Evolutionary conservation across 2,888 invertebrate species (phyloP).

Genomic region (Tipula lateralis): DNA sequence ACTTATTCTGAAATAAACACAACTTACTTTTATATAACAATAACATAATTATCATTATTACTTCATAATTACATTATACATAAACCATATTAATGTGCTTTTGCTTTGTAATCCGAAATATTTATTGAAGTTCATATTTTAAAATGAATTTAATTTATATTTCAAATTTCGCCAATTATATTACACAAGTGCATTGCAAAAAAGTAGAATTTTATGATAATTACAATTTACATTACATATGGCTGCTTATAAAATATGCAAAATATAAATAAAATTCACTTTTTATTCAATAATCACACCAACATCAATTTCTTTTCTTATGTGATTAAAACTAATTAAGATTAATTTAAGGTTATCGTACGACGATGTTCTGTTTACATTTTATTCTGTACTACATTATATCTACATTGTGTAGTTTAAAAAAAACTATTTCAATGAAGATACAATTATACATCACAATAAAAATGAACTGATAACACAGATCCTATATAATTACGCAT

Average conservation of each 20-base stretch:
- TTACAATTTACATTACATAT: too few species aligned
- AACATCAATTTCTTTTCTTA: not conserved
- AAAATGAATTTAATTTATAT: too few species aligned
- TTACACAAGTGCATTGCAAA: too few species aligned
- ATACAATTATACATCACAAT: not conserved
- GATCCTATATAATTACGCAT: not conserved
- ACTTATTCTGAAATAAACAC: too few species aligned
- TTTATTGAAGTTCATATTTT: too few species aligned
- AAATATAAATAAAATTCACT: not conserved
- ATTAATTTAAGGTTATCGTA: not conserved
- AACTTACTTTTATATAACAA: too few species aligned
- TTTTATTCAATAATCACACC: not conserved
- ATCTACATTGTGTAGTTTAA: not conserved
- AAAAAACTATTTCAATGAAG: not conserved
- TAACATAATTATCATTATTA: too few species aligned
- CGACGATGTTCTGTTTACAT: not conserved
- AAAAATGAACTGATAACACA: not conserved
- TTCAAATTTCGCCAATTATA: too few species aligned
- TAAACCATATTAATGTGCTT: too few species aligned
- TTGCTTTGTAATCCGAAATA: too few species aligned
- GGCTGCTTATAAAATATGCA: not conserved
- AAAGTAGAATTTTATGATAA: too few species aligned
- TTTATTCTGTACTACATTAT: not conserved
- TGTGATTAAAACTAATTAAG: not conserved
- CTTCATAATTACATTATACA: too few species aligned